Percentiles rank a stretch among this genome's conserved stretches.
These are phyloP conservation scores for Mirounga angustirostris DNA, from an alignment of 2,113 vertebrate genomes.

Conservation along the genomic window DNA sequence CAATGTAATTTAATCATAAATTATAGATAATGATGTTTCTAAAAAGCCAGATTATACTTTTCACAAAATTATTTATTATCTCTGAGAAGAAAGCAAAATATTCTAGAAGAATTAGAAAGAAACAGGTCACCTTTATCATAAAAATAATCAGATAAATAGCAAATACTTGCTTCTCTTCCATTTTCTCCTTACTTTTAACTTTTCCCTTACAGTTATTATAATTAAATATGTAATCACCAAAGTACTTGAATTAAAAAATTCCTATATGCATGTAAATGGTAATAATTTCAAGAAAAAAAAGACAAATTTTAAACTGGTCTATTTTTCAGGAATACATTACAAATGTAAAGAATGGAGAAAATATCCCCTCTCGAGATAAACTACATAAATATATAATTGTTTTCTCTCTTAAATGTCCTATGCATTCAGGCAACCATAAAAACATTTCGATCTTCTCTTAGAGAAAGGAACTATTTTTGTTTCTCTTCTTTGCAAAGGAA, in stretches of 20 bases:
- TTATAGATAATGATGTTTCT: background rate
- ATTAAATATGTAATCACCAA: conserved; percentile 21
- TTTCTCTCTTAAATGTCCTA: background rate
- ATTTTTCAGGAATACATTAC: background rate
- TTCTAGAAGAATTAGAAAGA: background rate
- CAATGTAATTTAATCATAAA: background rate
- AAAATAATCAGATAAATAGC: background rate
- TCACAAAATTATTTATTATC: conserved; percentile 5
- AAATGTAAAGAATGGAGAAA: background rate
- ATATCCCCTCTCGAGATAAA: background rate
- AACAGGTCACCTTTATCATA: background rate
- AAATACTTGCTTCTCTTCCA: background rate
- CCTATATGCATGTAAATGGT: background rate
- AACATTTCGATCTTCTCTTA: background rate
- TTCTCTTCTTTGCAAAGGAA: background rate
- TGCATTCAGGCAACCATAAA: background rate
- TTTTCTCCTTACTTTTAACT: background rate
- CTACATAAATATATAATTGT: background rate
- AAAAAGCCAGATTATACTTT: conserved; percentile 7
- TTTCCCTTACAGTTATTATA: background rate
- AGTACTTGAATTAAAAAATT: background rate
- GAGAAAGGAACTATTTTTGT: conserved; percentile 22
- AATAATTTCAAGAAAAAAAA: conserved; percentile 11
- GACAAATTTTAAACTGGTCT: conserved; percentile 17
- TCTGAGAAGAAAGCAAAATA: background rate